A percentile compares a stretch with the other conserved stretches of the same genome.
These are phyloP conservation scores for Nothobranchius kuhntae DNA, from an alignment of 2,113 vertebrate genomes.

Conservation along the genomic window DNA sequence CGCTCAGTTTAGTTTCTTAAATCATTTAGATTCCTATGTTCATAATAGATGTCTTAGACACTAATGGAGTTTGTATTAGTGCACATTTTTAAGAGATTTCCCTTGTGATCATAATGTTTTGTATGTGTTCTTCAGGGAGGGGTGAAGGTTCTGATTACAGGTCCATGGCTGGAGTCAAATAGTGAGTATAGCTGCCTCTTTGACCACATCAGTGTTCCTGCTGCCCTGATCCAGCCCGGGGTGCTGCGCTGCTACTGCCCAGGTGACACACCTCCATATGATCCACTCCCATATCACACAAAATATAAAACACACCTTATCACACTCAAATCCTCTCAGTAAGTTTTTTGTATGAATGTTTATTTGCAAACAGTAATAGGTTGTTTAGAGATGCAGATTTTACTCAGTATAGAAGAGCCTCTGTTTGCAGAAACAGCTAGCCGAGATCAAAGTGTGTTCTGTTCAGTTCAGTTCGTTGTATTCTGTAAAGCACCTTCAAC, in stretches of 20 bases:
- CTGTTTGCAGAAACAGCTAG: no score
- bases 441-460: no score
- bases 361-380: no score
- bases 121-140: conserved; percentile 84
- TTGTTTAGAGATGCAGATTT: no score
- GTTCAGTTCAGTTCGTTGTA: no score
- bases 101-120: background rate
- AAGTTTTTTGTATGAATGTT: no score
- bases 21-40: background rate
- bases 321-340: no score
- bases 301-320: no score
- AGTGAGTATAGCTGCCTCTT: conserved; percentile 98
- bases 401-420: no score
- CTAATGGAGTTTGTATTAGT: conserved; percentile 15
- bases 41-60: background rate
- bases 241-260: conserved; percentile 99
- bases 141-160: conserved; percentile 97
- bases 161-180: conserved; percentile 96
- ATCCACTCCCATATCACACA: background rate
- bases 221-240: conserved; percentile 96
- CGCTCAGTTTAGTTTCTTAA: background rate
- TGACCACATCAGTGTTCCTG: conserved; percentile 97
- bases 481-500: no score
- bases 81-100: background rate
- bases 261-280: conserved; percentile 79